These are phyloP conservation scores for Sebastes jordani DNA, from an alignment of 2,797 vertebrate species.

Conservation along the genomic window DNA sequence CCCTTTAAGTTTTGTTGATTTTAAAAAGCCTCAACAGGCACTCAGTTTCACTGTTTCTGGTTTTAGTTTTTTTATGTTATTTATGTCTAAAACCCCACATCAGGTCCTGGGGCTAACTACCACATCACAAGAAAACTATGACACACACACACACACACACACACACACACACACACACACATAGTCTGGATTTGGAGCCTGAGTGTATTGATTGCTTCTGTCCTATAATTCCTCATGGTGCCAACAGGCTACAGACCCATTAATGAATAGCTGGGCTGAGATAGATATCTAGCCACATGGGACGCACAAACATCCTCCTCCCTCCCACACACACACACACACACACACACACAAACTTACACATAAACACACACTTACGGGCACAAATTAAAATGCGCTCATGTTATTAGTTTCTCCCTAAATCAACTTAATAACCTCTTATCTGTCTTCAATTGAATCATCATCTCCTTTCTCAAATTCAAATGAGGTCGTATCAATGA, in stretches of 20 bases:
- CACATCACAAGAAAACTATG: slow-evolving; percentile 22
- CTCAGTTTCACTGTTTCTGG: neutral
- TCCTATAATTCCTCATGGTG: slow-evolving; percentile 60
- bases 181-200: slow-evolving; percentile 18
- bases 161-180: slow-evolving; percentile 19
- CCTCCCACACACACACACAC: neutral
- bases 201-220: slow-evolving; percentile 61
- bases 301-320: neutral
- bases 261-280: slow-evolving; percentile 59
- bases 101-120: slow-evolving; percentile 16
- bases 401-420: slow-evolving; percentile 11
- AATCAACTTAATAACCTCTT: slow-evolving; percentile 19
- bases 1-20: neutral
- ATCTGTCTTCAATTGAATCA: slow-evolving; percentile 4
- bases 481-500: slow-evolving; percentile 3
- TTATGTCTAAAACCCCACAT: slow-evolving; percentile 24
- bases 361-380: neutral
- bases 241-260: slow-evolving; percentile 61
- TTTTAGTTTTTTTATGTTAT: neutral
- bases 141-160: neutral
- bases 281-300: slow-evolving; percentile 52
- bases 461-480: slow-evolving; percentile 1
- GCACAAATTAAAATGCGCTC: slow-evolving; percentile 1
- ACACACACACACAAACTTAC: neutral
- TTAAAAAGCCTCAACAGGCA: neutral